Percentiles rank a stretch among this genome's conserved stretches.
Conservation (phyloP, 2,888 invertebrate genomes). For the Dolichomitus sp. region DNA sequence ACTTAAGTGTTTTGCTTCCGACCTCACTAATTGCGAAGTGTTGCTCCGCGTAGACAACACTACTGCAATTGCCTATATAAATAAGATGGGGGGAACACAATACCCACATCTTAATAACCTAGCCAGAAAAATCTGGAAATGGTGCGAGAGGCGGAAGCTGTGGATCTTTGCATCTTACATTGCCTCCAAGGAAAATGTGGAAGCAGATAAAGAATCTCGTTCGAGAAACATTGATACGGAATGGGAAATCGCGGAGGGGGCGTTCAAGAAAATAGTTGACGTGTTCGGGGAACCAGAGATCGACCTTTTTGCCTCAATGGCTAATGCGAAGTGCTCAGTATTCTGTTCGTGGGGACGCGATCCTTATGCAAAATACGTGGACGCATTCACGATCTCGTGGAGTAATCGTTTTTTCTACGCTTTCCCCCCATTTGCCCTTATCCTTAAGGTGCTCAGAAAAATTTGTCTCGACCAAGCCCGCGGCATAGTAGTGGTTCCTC, state of each 20-base stretch:
- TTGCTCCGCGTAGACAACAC: too few species aligned
- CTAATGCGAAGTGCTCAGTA: neutral
- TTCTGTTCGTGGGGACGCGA: constrained; percentile 16
- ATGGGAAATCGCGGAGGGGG: constrained; percentile 27
- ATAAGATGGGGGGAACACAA: constrained; percentile 41
- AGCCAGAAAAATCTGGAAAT: constrained; percentile 41
- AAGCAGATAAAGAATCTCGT: constrained; percentile 44
- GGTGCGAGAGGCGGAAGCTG: constrained; percentile 45
- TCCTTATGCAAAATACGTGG: neutral
- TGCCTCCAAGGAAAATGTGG: constrained; percentile 40
- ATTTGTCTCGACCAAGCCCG: neutral
- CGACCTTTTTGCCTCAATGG: constrained; percentile 23
- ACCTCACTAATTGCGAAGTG: constrained; percentile 38
- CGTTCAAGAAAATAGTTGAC: constrained; percentile 7
- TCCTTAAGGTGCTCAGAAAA: constrained; percentile 18
- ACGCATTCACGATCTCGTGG: constrained; percentile 25
- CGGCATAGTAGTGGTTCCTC: constrained; percentile 14
- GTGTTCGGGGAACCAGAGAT: constrained; percentile 11
- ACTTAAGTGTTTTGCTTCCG: constrained; percentile 63
- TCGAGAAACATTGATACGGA: constrained; percentile 35
- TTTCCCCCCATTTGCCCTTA: constrained; percentile 31
- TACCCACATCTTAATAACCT: constrained; percentile 33
- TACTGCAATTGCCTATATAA: too few species aligned
- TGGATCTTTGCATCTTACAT: constrained; percentile 51
- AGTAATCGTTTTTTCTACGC: constrained; percentile 9